These are phyloP conservation scores for Trichoplax adhaerens DNA, from an alignment of 37 sponge, comb jelly and placozoan genomes.

Conservation along the genomic window DNA sequence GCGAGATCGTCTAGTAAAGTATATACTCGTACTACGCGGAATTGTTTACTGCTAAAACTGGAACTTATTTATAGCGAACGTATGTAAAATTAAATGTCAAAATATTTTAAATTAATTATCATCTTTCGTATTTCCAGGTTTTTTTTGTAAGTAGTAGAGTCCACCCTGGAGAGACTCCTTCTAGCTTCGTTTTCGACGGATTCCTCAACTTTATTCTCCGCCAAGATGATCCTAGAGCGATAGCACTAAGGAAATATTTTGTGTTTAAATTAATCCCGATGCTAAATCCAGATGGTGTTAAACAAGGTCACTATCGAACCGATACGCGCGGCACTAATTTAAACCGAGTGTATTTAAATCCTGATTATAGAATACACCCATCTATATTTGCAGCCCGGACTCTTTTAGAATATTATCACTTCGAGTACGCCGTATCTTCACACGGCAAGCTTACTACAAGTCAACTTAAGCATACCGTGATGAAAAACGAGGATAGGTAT, in stretches of 20 bases:
- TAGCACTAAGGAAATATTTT: constrained; percentile 39
- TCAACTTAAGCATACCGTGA: too few species aligned
- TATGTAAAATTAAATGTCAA: not conserved
- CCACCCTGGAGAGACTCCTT: constrained; percentile 92
- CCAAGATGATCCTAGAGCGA: constrained; percentile 59
- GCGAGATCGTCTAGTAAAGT: too few species aligned
- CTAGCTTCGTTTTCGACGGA: constrained; percentile 95
- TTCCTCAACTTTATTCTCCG: constrained; percentile 76
- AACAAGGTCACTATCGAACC: constrained; percentile 21
- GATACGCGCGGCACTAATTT: constrained; percentile 72
- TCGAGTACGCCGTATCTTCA: not conserved
- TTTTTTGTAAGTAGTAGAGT: constrained; percentile 69
- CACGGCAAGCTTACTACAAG: too few species aligned
- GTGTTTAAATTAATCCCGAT: constrained; percentile 90
- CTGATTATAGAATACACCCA: constrained; percentile 56
- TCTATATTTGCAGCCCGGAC: constrained; percentile 58
- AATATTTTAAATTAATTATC: not conserved
- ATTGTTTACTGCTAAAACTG: too few species aligned
- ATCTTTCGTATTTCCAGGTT: constrained; percentile 34
- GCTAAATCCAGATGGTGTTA: constrained; percentile 91
- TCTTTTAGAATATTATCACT: constrained; percentile 63
- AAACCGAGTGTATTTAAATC: constrained; percentile 78
- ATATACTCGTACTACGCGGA: too few species aligned
- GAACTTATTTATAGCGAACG: too few species aligned
- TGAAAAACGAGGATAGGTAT: too few species aligned